phyloP scores from a whole-genome alignment of 2,797 vertebrate species.

The Lepus townsendii region DNA sequence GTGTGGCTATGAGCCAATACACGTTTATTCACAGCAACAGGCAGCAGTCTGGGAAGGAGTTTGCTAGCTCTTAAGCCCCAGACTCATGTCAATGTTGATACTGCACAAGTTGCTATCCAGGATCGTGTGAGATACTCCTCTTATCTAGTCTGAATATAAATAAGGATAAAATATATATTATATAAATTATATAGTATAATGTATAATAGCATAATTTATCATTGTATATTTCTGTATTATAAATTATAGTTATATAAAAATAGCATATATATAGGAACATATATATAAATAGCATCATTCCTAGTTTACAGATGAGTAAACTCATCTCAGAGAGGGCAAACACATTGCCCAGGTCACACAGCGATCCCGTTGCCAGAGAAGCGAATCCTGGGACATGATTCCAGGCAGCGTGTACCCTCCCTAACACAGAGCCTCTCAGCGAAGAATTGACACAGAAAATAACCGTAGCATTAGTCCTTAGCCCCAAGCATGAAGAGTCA shows the following conservation, averaged over 20 bases:
- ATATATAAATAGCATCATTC: neutral
- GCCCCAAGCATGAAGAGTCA: neutral
- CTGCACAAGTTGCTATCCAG: neutral
- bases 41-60: neutral
- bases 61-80: neutral
- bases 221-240: no score
- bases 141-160: neutral
- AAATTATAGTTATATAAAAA: no score
- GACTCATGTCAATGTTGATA: neutral
- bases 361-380: neutral
- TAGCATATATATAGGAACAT: no score
- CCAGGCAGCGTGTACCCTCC: neutral
- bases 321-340: neutral
- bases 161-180: no score
- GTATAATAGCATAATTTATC: no score
- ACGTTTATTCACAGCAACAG: conserved; percentile 42
- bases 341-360: neutral
- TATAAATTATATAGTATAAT: no score
- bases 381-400: neutral
- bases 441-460: neutral
- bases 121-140: neutral
- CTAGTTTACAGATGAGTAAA: neutral
- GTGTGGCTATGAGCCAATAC: neutral
- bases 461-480: neutral
- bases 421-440: neutral